Evolutionary conservation across 2,797 vertebrate species (phyloP).

Genomic region (Erithacus rubecula): DNA sequence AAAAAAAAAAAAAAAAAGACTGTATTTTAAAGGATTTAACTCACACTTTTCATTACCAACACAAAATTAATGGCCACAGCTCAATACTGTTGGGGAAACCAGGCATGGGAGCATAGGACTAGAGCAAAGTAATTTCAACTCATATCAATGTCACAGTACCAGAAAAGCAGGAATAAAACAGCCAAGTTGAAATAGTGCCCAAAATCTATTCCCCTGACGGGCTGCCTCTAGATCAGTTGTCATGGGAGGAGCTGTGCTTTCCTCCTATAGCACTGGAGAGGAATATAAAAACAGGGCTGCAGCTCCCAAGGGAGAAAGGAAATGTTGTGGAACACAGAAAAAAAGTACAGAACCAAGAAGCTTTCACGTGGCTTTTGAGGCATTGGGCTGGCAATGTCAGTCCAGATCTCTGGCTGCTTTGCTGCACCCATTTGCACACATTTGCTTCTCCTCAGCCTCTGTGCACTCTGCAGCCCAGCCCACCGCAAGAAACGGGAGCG

Average conservation of each 20-base stretch:
- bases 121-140: not conserved
- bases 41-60: not conserved
- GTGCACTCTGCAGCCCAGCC: rapidly evolving
- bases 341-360: not conserved
- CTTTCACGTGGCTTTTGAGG: not conserved
- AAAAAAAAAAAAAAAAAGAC: not conserved
- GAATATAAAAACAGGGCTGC: not conserved
- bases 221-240: not conserved
- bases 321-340: not conserved
- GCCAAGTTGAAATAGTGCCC: not conserved
- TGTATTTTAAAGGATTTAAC: not conserved
- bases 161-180: not conserved
- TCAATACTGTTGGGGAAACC: not conserved
- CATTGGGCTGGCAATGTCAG: not conserved
- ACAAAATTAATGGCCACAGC: not conserved
- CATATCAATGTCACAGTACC: not conserved
- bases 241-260: not conserved
- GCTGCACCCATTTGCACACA: not conserved
- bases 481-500: not conserved
- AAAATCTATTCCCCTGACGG: not conserved
- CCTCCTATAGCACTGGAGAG: not conserved
- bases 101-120: rapidly evolving
- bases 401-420: not conserved
- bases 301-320: not conserved
- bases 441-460: not conserved